phyloP scores from a whole-genome alignment of 2,888 invertebrate species.

The Lithodes maja region DNA sequence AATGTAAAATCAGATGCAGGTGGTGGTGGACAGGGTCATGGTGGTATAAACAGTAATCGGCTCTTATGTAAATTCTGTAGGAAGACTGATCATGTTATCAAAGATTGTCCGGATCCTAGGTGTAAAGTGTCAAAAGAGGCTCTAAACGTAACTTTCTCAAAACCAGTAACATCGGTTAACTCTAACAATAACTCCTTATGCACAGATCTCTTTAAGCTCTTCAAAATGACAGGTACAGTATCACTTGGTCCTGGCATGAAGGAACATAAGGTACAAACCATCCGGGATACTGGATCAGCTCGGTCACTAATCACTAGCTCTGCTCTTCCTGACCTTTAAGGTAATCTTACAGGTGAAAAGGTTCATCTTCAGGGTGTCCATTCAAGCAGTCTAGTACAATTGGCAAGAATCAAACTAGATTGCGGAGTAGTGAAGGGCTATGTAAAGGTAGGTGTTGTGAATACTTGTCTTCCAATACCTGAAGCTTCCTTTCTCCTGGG shows the following conservation, averaged over 20 bases:
- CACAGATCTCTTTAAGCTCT: not conserved
- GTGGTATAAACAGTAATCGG: not conserved
- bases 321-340: not conserved
- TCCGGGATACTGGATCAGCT: slow-evolving; percentile 20
- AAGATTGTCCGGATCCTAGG: slow-evolving; percentile 24
- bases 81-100: slow-evolving; percentile 11
- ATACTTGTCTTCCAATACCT: slow-evolving; percentile 3
- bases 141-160: not conserved
- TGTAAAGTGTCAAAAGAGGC: not conserved
- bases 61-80: slow-evolving; percentile 12
- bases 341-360: slow-evolving; percentile 9
- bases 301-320: not conserved
- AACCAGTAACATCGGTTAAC: not conserved
- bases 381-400: not conserved
- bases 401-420: slow-evolving; percentile 13
- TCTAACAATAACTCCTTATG: not conserved
- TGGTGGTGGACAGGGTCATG: not conserved
- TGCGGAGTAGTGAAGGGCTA: slow-evolving; percentile 6
- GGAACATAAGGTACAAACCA: not conserved
- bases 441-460: slow-evolving; percentile 8
- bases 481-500: slow-evolving; percentile 1
- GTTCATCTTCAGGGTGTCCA: slow-evolving; percentile 7
- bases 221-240: slow-evolving; percentile 23
- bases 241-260: not conserved
- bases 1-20: not conserved